Percentiles rank a stretch among this genome's conserved stretches.
Conservation (phyloP, 2,797 vertebrate genomes). For the Odontamblyopus lacepedii region DNA sequence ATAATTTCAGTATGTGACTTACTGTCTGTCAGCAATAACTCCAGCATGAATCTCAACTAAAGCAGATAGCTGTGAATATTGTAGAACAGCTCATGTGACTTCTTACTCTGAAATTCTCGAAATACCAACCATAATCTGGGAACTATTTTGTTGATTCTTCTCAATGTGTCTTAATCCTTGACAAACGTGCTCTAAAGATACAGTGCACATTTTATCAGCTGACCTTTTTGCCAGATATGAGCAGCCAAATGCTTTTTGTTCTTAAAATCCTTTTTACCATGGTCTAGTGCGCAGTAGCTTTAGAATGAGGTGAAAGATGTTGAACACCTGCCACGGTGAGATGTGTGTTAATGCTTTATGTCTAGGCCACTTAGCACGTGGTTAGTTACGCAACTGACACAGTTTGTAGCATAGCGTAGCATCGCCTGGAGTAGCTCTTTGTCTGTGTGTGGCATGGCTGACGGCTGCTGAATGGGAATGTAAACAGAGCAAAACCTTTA, state of each 20-base stretch:
- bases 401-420: constrained; percentile 29
- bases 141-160: neutral
- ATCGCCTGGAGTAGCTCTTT: constrained; percentile 45
- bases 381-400: constrained; percentile 53
- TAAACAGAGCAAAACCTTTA: constrained; percentile 53
- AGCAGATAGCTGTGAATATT: neutral
- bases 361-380: constrained; percentile 16
- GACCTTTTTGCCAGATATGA: constrained; percentile 19
- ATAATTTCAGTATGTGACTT: too few relatives aligned
- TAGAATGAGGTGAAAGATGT: constrained; percentile 15
- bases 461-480: constrained; percentile 64
- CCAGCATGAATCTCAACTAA: neutral
- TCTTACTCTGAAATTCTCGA: neutral
- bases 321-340: constrained; percentile 32
- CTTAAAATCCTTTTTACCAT: neutral
- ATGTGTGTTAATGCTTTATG: constrained; percentile 20
- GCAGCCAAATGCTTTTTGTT: neutral
- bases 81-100: neutral
- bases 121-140: neutral
- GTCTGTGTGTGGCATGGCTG: constrained; percentile 54
- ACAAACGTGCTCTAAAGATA: neutral
- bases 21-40: too few relatives aligned
- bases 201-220: constrained; percentile 20
- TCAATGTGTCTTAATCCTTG: neutral
- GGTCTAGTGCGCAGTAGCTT: neutral